Conservation (phyloP, 2,888 invertebrate genomes). For the Tortricodes alternella region DNA sequence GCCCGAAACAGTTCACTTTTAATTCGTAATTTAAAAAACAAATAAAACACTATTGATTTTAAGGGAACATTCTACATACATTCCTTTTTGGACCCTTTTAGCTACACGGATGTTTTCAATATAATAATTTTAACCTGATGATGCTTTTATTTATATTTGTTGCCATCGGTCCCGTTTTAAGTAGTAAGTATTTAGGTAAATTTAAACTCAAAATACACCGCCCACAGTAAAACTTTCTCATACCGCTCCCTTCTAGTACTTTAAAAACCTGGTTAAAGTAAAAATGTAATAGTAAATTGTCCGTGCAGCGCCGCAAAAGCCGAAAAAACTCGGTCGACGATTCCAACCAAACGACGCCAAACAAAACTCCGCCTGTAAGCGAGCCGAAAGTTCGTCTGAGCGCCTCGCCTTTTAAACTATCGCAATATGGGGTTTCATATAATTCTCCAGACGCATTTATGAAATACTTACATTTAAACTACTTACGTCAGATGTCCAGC, state of each 20-base stretch:
- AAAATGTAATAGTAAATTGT: constrained; percentile 53
- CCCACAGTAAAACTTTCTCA: too few relatives aligned
- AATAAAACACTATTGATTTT: too few relatives aligned
- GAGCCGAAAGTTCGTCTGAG: constrained; percentile 29
- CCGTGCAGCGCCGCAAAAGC: constrained; percentile 38
- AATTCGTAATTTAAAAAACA: too few relatives aligned
- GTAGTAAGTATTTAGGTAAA: too few relatives aligned
- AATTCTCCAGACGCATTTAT: background rate
- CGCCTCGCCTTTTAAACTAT: constrained; percentile 16
- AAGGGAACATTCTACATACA: too few relatives aligned
- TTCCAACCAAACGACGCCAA: constrained; percentile 42
- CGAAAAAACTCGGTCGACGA: constrained; percentile 42
- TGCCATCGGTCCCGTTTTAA: too few relatives aligned
- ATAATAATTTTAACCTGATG: too few relatives aligned
- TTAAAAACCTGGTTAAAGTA: constrained; percentile 36
- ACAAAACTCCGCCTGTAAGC: constrained; percentile 53
- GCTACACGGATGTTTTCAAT: too few relatives aligned
- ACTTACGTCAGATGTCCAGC: background rate
- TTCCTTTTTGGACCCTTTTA: too few relatives aligned
- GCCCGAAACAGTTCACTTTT: too few relatives aligned
- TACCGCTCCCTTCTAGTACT: background rate
- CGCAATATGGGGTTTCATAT: background rate
- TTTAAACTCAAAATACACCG: too few relatives aligned
- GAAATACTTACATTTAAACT: background rate
- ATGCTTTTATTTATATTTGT: too few relatives aligned